phyloP scores from a whole-genome alignment of 2,888 invertebrate species.

The Rhogogaster chlorosoma region DNA sequence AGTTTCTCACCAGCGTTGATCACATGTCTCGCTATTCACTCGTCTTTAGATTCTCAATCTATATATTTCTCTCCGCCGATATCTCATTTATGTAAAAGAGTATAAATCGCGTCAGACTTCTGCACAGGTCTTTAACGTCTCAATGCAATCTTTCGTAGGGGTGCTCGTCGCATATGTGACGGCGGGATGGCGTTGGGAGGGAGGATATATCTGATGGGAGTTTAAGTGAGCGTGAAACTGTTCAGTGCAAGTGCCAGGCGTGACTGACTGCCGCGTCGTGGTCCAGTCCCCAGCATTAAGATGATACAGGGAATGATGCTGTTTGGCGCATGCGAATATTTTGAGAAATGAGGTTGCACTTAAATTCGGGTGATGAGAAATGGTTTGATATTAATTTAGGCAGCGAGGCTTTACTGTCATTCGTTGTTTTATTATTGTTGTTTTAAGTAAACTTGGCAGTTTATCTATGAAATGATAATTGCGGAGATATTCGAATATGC shows the following conservation, averaged over 20 bases:
- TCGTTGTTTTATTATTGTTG: background rate
- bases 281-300: slow-evolving; percentile 46
- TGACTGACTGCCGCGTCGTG: slow-evolving; percentile 41
- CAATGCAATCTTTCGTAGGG: slow-evolving; percentile 4
- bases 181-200: background rate
- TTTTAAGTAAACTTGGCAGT: background rate
- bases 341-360: background rate
- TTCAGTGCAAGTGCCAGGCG: slow-evolving; percentile 48
- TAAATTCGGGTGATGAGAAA: background rate
- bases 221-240: slow-evolving; percentile 50
- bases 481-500: background rate
- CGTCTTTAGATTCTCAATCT: background rate
- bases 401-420: background rate
- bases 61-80: too few relatives aligned
- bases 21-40: background rate
- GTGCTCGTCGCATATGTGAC: slow-evolving; percentile 38
- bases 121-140: slow-evolving; percentile 10
- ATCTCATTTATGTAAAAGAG: background rate
- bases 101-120: background rate
- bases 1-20: background rate
- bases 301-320: slow-evolving; percentile 3
- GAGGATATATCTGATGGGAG: slow-evolving; percentile 43
- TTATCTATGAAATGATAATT: background rate
- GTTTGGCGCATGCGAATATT: background rate
- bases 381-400: background rate